Evolutionary conservation across 2,888 invertebrate genomes (phyloP).

Genomic region (Vanessa cardui): DNA sequence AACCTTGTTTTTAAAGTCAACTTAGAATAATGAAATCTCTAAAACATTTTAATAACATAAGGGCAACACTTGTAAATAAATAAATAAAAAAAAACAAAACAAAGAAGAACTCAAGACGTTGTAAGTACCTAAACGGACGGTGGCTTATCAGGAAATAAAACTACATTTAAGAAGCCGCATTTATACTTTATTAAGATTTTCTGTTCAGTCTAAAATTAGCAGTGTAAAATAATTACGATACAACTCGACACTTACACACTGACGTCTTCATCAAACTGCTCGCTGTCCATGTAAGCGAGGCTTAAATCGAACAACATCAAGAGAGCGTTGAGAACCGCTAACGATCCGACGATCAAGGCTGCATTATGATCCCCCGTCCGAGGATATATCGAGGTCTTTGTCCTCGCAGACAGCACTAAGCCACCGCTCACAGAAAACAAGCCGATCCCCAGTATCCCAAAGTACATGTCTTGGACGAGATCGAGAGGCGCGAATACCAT

Average conservation of each 20-base stretch:
- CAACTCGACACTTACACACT: slow-evolving; percentile 65
- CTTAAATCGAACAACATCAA: slow-evolving; percentile 71
- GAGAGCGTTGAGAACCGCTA: slow-evolving; percentile 60
- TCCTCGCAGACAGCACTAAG: slow-evolving; percentile 57
- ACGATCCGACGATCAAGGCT: slow-evolving; percentile 56
- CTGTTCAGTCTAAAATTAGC: background rate
- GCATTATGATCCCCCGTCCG: slow-evolving; percentile 63
- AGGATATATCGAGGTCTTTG: slow-evolving; percentile 52
- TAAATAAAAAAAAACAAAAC: background rate
- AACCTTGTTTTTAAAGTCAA: background rate
- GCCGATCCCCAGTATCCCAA: slow-evolving; percentile 64
- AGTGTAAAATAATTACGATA: slow-evolving; percentile 18
- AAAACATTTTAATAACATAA: background rate
- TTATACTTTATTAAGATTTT: slow-evolving; percentile 36
- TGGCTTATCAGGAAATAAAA: slow-evolving; percentile 26
- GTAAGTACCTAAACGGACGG: too few species aligned
- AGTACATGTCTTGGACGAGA: slow-evolving; percentile 76
- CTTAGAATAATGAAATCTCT: background rate
- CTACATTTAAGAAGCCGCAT: slow-evolving; percentile 38
- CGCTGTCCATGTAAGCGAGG: slow-evolving; percentile 74
- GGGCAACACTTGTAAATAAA: background rate
- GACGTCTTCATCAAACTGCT: slow-evolving; percentile 71
- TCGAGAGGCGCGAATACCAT: slow-evolving; percentile 73
- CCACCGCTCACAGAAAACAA: slow-evolving; percentile 67
- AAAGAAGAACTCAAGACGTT: too few species aligned